Evolutionary conservation across 2,888 invertebrate species (phyloP), one percentile per base, ranked within the genome.

Genomic region (Ecdyonurus torrentis): DNA sequence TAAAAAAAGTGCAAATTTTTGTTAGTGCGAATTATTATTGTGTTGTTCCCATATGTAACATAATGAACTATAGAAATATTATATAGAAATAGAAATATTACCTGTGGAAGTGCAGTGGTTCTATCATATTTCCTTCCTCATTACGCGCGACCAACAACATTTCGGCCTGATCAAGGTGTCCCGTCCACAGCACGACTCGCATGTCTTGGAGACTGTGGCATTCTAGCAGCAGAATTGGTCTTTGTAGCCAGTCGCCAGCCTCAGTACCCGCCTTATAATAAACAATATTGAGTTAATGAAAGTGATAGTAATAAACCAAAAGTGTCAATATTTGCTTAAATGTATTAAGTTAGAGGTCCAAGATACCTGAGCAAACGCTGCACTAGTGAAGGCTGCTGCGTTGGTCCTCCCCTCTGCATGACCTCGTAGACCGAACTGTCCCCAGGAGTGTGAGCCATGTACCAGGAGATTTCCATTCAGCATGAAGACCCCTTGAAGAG

Each of bases 121-220:
- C 75, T 68, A 82, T 73, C 72, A 79, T 55, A 20, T 20, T 77
- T 10, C 70, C 72, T 1, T 79, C 79, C 2, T 76, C 76, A 59
- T 80, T 79, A 62, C 79, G 78, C 66, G 83, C 84, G 67, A 84
- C 81, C 63, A 91, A 73, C 50, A 86, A 74, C 74, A 93, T 81
- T 7, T 82, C 76, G 25, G 85, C 82, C 60, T 91, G 86, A 62
- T 90, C 91, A 61, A 91, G 79, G 67, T 83, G 84, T 1, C 90
- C 91, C 58, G 85, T 86, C 92, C 92, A 92, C 74, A 87, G 87
- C 18, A 87, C 78, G 1, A 88, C 78, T 65, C 85, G n/a, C 61
- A 61, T n/a, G 2, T 19, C 23, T 19, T 59, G 59, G 20, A 59
- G 24, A 23, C 24, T 59, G 59, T 23, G 24, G 24, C 59, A 23